phyloP scores from a whole-genome alignment of 2,113 vertebrate species.

The Varanus salvator region DNA sequence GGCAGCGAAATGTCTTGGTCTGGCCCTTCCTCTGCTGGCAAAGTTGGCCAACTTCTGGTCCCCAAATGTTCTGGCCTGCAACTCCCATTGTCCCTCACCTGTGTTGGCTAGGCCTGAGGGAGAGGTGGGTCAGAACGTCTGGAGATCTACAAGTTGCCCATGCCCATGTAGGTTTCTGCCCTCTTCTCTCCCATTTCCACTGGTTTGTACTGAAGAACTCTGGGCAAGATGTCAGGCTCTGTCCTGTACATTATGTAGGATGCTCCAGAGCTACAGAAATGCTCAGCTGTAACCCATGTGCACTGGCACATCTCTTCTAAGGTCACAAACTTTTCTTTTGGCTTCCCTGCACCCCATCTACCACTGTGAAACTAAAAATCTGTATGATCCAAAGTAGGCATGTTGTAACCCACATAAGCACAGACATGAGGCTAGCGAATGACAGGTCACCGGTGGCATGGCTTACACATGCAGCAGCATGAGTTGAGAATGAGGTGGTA shows the following conservation, averaged over 20 bases:
- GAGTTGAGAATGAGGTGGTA: background rate
- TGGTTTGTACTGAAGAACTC: background rate
- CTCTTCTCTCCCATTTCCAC: background rate
- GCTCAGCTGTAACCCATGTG: background rate
- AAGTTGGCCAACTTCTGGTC: too few species aligned
- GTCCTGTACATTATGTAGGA: background rate
- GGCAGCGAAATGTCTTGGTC: too few species aligned
- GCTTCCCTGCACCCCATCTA: too few species aligned
- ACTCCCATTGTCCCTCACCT: too few species aligned
- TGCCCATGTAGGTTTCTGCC: background rate
- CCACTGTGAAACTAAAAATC: background rate
- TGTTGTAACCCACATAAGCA: background rate
- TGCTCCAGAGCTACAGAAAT: background rate
- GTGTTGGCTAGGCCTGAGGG: too few species aligned
- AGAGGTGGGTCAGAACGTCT: too few species aligned
- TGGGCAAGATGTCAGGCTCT: background rate
- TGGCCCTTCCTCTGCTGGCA: too few species aligned
- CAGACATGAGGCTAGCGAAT: background rate
- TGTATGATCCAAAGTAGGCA: background rate
- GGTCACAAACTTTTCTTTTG: background rate
- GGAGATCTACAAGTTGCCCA: background rate
- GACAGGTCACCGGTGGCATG: background rate
- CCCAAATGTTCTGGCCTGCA: too few species aligned
- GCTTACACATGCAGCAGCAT: background rate
- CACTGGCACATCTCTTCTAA: background rate